Evolutionary conservation across 2,113 vertebrate genomes (phyloP), one percentile per base, ranked within the genome.

Genomic region (Lamprologus callipterus): DNA sequence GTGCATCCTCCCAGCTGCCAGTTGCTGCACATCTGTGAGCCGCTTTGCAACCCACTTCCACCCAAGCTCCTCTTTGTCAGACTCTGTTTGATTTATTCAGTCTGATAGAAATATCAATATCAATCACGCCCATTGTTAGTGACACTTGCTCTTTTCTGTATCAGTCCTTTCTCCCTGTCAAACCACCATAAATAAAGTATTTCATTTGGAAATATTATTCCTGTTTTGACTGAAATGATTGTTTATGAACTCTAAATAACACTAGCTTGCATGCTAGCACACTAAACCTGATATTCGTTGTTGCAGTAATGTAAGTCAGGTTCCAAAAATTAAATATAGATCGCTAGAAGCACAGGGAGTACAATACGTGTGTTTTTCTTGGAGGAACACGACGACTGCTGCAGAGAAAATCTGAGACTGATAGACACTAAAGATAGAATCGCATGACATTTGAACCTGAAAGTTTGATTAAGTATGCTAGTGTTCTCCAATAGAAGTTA

Each of bases 141-240:
- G 2, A 31, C 45, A 78, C 23, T 12, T 19, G 9, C 16, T 78
- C 42, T 49, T 28, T 75, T 0, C 42, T 49, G 14, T 28, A 75
- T 75, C 70, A 47, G 42, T 28, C 16, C 4, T 49, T 28, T 3
- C 4, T 31, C 68, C 26, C 4, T 78, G 42, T 11, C 26, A 49
- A 49, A 12, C 45, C 10, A 31, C 16, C 16, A 31, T 31, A 19
- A 31, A 31, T 49, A 19, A 49, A 78, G 26, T n/a, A 31, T 5
- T 19, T 7, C 2, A 31, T 1, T 12, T 78, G 45, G 45, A 78
- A 75, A 49, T 5, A 47, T 47, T 28, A n/a, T 51, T 78, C 73
- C 26, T 31, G 0, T 19, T 78, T n/a, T 49, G 0, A 78, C 45
- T 0, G 7, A 78, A 78, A 78, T 6, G 0, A 26, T 78, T 31